Evolutionary conservation across 1,140 invertebrate genomes (phyloP), one percentile per base, ranked within the genome.

Genomic region (Sycobia sp.): DNA sequence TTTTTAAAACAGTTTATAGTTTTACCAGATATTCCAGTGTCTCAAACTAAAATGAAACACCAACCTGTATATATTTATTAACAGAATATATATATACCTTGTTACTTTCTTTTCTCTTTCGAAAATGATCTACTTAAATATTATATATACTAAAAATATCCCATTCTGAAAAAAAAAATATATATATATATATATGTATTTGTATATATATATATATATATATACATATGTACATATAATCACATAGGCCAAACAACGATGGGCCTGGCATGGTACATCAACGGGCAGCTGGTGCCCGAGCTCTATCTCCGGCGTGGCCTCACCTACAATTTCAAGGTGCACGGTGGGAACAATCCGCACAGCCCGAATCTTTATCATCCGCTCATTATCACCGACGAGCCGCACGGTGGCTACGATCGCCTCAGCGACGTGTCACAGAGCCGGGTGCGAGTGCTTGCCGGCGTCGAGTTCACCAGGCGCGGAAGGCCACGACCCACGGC

Each of bases 261-360:
- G 39, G 83, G 86, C 29, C 73, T 88, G 16, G 84, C 86, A 2
- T 94, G 91, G 91, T 95, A 94, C 77, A 90, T 95, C 39, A 96
- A 97, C 78, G 95, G 95, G 0, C 87, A 89, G 70, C 77, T 98
- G 58, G 86, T 88, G 22, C 94, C 95, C 0, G 93, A 96, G 74
- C 77, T 97, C 32, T 95, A 92, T 84, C 80, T 98, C 46, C 88
- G 92, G 67, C 81, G 95, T 51, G 93, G 93, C 11, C 81, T 94
- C 11, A 91, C 88, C 0, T 97, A 97, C 80, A 88, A 85, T 11
- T 95, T 96, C 70, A 85, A 84, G 61, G 89, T 95, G 23, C 85
- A 87, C 60, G 94, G 94, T 29, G 94, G 94, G 1, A 94, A 95
- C 72, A 93, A 96, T 83, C 93, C 93, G 4, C 91, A 95, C 73